Evolutionary conservation across 2,113 vertebrate genomes (phyloP).

Genomic region (Microcebus tavaratra): DNA sequence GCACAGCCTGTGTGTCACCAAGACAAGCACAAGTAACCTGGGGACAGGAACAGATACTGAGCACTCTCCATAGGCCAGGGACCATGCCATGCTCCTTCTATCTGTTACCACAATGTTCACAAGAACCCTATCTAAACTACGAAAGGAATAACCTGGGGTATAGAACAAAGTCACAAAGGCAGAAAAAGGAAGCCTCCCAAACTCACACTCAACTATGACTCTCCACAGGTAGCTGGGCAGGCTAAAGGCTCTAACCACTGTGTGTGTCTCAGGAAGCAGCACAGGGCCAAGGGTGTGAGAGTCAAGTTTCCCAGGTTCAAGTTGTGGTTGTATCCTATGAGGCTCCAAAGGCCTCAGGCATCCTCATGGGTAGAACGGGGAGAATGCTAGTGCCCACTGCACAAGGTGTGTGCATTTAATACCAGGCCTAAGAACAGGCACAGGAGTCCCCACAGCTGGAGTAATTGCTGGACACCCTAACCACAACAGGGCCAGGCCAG

Average conservation of each 20-base stretch:
- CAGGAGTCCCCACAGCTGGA: neutral
- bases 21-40: neutral
- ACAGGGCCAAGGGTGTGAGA: accelerated
- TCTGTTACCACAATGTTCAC: no score
- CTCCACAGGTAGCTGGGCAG: neutral
- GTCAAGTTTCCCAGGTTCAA: neutral
- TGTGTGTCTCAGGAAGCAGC: neutral
- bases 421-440: neutral
- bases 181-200: neutral
- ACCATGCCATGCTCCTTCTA: neutral
- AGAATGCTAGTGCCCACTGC: neutral
- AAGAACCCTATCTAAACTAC: neutral
- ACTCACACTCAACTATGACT: neutral
- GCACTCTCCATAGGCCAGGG: neutral
- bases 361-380: neutral
- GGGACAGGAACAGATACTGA: accelerated
- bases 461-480: neutral
- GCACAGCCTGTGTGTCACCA: neutral
- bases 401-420: accelerated
- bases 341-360: neutral
- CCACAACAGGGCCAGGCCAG: neutral
- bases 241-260: neutral
- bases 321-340: accelerated
- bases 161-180: neutral
- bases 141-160: neutral